phyloP scores from a whole-genome alignment of 2,888 invertebrate genomes.

The Petrolisthes manimaculis region DNA sequence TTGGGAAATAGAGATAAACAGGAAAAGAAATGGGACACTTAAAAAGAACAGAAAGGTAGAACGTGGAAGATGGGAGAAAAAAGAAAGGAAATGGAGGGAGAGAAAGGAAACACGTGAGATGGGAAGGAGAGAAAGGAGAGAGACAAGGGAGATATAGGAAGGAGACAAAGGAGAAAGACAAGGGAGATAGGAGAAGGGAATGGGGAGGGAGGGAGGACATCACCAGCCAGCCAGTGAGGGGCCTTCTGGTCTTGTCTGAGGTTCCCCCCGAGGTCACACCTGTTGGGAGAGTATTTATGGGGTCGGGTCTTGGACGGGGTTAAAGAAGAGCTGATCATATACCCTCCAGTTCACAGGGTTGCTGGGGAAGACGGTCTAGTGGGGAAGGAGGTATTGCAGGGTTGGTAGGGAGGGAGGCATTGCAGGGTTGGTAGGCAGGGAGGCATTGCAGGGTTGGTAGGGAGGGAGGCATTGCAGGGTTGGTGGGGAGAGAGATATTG shows the following conservation, averaged over 20 bases:
- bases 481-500: background rate
- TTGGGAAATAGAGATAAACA: background rate
- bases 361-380: background rate
- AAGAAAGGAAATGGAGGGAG: background rate
- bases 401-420: background rate
- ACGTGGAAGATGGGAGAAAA: background rate
- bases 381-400: background rate
- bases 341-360: conserved; percentile 9
- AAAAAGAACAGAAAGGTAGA: background rate
- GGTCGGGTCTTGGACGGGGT: conserved; percentile 6
- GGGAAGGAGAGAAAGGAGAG: background rate
- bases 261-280: conserved; percentile 37
- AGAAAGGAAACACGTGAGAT: background rate
- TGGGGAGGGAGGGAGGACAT: background rate
- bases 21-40: background rate
- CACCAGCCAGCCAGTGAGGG: conserved; percentile 4
- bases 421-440: background rate
- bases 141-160: background rate
- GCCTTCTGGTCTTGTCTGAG: conserved; percentile 2
- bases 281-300: conserved; percentile 38
- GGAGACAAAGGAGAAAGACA: background rate
- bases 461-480: background rate
- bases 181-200: background rate
- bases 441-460: background rate
- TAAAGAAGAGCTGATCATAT: conserved; percentile 33